Evolutionary conservation across 2,797 vertebrate genomes (phyloP), one percentile per base, ranked within the genome.

Genomic region (Characodon lateralis): DNA sequence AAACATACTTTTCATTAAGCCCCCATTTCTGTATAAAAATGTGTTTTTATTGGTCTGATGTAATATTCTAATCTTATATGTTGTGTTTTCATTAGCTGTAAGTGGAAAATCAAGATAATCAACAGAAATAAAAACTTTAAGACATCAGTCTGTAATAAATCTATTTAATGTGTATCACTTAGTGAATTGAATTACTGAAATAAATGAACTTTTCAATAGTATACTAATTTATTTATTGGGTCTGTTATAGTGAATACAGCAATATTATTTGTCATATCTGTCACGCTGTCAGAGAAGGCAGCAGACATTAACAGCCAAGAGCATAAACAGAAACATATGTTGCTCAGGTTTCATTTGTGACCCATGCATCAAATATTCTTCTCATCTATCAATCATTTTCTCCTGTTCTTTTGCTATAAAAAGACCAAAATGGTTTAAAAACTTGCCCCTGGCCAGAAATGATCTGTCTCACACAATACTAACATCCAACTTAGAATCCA

Each of bases 251-350:
- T 10, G 18, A 66, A 39, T 35, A 35, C 14, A 63, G 2, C 18
- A 20, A 31, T 31, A 31, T 31, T 31, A 31, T 31, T 31, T 31
- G 31, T 31, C 31, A 31, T 31, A 31, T 31, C 35, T 46, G 66
- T 43, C 24, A 46, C 24, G 41, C 24, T 69, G 66, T 43, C 66
- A 69, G 13, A n/a, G 41, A 5, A 69, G 66, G 66, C 22, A 69
- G 66, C 66, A 69, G 41, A 69, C 22, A 69, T 26, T 26, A 46
- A 46, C 39, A 69, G 41, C 66, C 66, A n/a, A 69, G 66, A 69
- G 41, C 66, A 46, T 69, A 69, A 69, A 69, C 39, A 43, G 39
- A 69, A 69, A 46, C 41, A 46, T 22, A 68, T 69, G 22, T 69
- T 22, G 46, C 26, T 46, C 41, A 69, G 66, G 22, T 46, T 24